A percentile compares a stretch with the other conserved stretches of the same genome.
Conservation (phyloP, 2,797 vertebrate genomes). For the Danio kyathit region DNA sequence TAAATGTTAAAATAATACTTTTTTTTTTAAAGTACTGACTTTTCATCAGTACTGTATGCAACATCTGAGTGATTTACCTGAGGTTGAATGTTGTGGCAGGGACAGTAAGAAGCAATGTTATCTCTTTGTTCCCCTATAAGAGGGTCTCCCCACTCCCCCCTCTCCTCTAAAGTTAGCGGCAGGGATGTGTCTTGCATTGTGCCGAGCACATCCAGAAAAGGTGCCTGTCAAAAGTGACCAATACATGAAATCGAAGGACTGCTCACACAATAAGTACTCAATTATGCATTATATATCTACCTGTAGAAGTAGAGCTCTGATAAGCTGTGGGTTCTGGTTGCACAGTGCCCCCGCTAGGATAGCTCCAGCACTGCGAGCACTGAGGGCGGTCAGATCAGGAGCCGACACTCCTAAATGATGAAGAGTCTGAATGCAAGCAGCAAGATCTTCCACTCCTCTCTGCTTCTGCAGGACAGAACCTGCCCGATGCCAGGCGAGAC, state of each 20-base stretch:
- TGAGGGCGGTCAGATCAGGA: constrained; percentile 81
- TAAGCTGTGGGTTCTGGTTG: constrained; percentile 84
- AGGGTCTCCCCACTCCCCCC: constrained; percentile 95
- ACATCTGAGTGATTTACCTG: constrained; percentile 81
- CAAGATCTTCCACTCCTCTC: constrained; percentile 88
- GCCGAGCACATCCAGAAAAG: constrained; percentile 92
- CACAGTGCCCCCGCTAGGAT: constrained; percentile 91
- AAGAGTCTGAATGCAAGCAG: constrained; percentile 86
- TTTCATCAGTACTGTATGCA: background rate
- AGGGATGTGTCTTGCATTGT: constrained; percentile 88
- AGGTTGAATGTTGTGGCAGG: constrained; percentile 90
- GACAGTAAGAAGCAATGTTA: constrained; percentile 91
- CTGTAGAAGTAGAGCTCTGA: constrained; percentile 86
- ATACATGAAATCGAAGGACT: background rate
- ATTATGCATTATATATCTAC: constrained; percentile 69
- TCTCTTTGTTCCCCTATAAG: constrained; percentile 77
- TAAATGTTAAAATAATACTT: no score
- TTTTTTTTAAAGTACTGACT: no score
- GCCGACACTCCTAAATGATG: constrained; percentile 85
- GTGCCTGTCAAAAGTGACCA: constrained; percentile 79
- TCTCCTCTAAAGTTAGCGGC: constrained; percentile 91
- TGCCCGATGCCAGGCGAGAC: constrained; percentile 88
- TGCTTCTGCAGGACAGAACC: constrained; percentile 85
- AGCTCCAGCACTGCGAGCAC: constrained; percentile 91
- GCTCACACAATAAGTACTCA: no score